Evolutionary conservation across 1,140 invertebrate species (phyloP), one percentile per base, ranked within the genome.

Genomic region (Brachionus rubens): DNA sequence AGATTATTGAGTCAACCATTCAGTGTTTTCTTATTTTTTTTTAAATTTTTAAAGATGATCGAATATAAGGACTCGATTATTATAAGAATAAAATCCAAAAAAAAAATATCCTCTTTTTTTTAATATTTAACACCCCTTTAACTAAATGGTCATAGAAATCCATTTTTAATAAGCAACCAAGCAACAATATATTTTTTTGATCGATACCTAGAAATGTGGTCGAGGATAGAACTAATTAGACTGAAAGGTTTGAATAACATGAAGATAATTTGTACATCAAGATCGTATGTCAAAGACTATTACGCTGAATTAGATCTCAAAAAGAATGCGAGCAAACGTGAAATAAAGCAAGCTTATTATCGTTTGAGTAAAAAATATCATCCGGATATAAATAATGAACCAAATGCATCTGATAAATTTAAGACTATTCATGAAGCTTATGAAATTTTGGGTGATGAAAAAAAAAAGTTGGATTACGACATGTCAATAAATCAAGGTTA

Each of bases 311-410:
- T 75, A 12, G 54, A 54, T 56, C 9, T 75, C 1, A 30, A 59
- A 14, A 21, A 33, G 33, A 59, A 43, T 24, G 72, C 72, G n/a
- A 56, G 19, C 2, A 43, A 30, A 41, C 19, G 46, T 21, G 72
- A 75, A 75, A 75, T 75, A 54, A 75, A 75, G 41, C 33, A 43
- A 59, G 72, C 72, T 9, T 75, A 54, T 21, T 75, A 75, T 47
- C 19, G 46, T 50, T 30, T 75, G 2, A 54, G 48, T 12, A 75
- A 75, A 54, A 59, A 75, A 46, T 40, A 40, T 75, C 72, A 75
- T 50, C 72, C 72, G 3, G 72, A 75, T 24, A 33, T 75, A 16
- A 54, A 75, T 56, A 36, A 10, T 7, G 65, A 70, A 43, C 26
- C 5, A 14, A 47, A 24, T 28, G 21, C 36, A 28, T 14, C 48